Evolutionary conservation across 2,888 invertebrate species (phyloP).

Genomic region (Penaeus monodon): DNA sequence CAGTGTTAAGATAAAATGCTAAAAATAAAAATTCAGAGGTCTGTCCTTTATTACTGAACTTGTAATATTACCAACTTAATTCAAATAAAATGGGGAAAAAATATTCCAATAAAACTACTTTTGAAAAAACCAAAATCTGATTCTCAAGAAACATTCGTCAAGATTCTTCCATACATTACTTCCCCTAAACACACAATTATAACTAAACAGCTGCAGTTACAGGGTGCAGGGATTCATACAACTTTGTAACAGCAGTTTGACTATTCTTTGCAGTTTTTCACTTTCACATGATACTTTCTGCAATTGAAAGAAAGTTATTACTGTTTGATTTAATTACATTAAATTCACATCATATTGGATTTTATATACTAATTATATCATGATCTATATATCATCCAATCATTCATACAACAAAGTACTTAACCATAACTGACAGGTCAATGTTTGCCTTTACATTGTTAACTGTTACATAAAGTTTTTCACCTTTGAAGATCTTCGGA

Average conservation of each 20-base stretch:
- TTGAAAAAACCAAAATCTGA: too few species aligned
- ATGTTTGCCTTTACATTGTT: conserved; percentile 88
- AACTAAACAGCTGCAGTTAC: conserved; percentile 20
- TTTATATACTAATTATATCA: not conserved
- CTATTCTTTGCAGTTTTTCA: conserved; percentile 85
- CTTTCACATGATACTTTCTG: conserved; percentile 85
- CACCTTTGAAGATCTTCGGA: conserved; percentile 92
- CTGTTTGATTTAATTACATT: conserved; percentile 21
- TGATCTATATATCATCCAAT: not conserved
- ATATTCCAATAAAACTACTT: too few species aligned
- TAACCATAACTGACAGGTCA: conserved; percentile 80
- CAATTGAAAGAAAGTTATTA: conserved; percentile 66
- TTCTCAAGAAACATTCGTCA: not conserved
- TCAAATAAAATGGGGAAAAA: too few species aligned
- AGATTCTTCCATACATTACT: not conserved
- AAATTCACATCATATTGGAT: not conserved
- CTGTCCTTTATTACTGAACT: too few species aligned
- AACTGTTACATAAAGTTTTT: conserved; percentile 86
- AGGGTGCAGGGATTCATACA: conserved; percentile 85
- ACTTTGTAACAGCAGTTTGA: conserved; percentile 87
- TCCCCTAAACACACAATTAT: not conserved
- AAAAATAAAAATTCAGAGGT: too few species aligned
- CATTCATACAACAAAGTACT: conserved; percentile 1
- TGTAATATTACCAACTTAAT: too few species aligned
- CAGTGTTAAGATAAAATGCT: too few species aligned